Conservation (phyloP, 1,140 invertebrate genomes). For the Diorhabda sublineata region DNA sequence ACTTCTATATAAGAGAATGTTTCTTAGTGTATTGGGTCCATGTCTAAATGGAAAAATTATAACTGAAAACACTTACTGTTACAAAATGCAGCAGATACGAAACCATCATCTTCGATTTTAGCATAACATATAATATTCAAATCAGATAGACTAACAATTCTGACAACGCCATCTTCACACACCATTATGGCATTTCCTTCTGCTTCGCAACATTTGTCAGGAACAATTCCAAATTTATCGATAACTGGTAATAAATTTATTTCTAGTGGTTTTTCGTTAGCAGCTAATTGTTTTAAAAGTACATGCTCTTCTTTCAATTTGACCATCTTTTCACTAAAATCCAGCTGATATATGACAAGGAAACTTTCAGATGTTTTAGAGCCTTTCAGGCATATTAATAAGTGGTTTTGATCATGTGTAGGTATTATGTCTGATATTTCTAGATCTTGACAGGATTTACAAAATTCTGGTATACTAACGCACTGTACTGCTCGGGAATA, state of each 20-base stretch:
- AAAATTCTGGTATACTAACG: slow-evolving; percentile 49
- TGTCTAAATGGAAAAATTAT: background rate
- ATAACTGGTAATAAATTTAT: slow-evolving; percentile 61
- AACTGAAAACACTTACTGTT: slow-evolving; percentile 54
- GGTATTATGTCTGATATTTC: slow-evolving; percentile 59
- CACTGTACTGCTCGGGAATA: slow-evolving; percentile 51
- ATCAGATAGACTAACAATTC: slow-evolving; percentile 61
- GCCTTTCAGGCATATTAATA: slow-evolving; percentile 59
- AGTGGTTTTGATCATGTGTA: slow-evolving; percentile 60
- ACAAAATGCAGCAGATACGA: slow-evolving; percentile 72
- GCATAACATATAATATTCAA: slow-evolving; percentile 61
- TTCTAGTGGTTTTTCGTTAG: slow-evolving; percentile 62
- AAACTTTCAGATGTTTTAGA: slow-evolving; percentile 39
- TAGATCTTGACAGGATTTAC: slow-evolving; percentile 49
- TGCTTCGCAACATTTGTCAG: slow-evolving; percentile 25
- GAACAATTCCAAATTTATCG: slow-evolving; percentile 45
- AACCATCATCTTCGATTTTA: slow-evolving; percentile 61
- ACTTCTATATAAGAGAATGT: too few species aligned
- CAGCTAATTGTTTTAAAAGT: slow-evolving; percentile 57
- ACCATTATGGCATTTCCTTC: slow-evolving; percentile 55
- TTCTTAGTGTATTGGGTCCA: background rate
- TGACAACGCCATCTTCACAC: slow-evolving; percentile 64
- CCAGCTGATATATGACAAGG: slow-evolving; percentile 57
- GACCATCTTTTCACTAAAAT: slow-evolving; percentile 54
- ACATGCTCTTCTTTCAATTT: slow-evolving; percentile 60